Evolutionary conservation across 2,113 vertebrate species (phyloP), one percentile per base, ranked within the genome.

Genomic region (Hyperoodon ampullatus): DNA sequence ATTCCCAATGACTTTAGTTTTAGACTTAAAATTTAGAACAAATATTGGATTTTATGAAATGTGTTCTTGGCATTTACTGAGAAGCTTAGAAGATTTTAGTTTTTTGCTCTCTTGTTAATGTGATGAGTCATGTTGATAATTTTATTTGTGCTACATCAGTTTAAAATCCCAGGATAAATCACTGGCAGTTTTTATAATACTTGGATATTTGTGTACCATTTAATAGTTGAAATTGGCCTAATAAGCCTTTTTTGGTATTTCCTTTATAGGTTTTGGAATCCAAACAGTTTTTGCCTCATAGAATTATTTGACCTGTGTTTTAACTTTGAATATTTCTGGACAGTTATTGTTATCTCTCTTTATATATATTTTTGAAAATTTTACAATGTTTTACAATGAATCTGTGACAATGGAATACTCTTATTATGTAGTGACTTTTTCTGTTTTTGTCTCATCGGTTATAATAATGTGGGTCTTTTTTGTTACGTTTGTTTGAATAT

Each of bases 221-320:
- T 92, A 35, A 70, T 44, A 66, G 44, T 44, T 94, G 63, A 92
- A 33, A 96, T 92, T 58, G 15, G 28, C 33, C 65, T 58, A 81
- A 28, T 61, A 75, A 53, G 44, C 0, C 1, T 86, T 88, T 92
- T 65, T 35, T 95, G 78, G 23, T 68, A 58, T 90, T 96, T 95
- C 11, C 28, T 70, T 96, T 94, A 60, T 60, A 68, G n/a, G 30
- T 58, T 94, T 96, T 93, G 42, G 30, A 93, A 71, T 93, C 58
- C 68, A 94, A 90, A 72, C 30, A 80, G 30, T 39, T 81, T 82
- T 92, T 89, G 16, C 4, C 35, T 92, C 70, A 53, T 65, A 68
- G 21, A 84, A 33, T 85, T 81, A 6, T 75, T 68, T n/a, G 50
- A 11, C 2, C 18, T 66, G 16, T 53, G 19, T 87, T 92, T 72